Conservation (phyloP, 1,140 invertebrate species). For the Pseudachorutes palmiensis region DNA sequence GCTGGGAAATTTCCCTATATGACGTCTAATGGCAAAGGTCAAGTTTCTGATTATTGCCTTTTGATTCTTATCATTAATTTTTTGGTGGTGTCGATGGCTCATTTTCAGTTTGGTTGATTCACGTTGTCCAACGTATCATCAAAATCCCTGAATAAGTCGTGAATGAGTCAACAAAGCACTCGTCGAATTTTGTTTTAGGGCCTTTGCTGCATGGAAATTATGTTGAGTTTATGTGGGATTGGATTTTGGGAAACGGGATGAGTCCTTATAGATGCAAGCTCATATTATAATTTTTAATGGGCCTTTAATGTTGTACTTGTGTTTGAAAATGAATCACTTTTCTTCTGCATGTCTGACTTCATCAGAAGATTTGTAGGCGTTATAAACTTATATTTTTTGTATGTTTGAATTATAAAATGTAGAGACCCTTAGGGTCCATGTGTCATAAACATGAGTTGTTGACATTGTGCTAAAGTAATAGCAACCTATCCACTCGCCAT, state of each 20-base stretch:
- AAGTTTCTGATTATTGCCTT: too few relatives aligned
- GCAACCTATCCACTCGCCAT: background rate
- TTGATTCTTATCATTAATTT: too few relatives aligned
- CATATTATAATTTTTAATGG: constrained; percentile 3
- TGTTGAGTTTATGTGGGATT: background rate
- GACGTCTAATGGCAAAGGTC: too few relatives aligned
- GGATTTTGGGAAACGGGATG: background rate
- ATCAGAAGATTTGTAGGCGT: constrained; percentile 11
- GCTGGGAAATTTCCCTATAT: too few relatives aligned
- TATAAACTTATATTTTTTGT: background rate
- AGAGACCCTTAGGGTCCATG: constrained; percentile 25
- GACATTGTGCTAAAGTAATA: constrained; percentile 17
- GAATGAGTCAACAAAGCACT: too few relatives aligned
- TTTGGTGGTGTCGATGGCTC: too few relatives aligned
- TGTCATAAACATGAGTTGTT: constrained; percentile 28
- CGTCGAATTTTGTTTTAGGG: background rate
- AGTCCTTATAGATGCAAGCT: background rate
- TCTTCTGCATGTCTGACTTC: background rate
- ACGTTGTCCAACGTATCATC: too few relatives aligned
- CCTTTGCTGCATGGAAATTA: background rate
- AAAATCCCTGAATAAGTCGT: too few relatives aligned
- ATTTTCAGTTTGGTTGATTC: too few relatives aligned
- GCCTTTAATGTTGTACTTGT: background rate
- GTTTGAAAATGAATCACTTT: constrained; percentile 5
- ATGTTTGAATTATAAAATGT: constrained; percentile 11